phyloP scores from a whole-genome alignment of 2,113 vertebrate genomes.

The rat (Rattus norvegicus) region DNA sequence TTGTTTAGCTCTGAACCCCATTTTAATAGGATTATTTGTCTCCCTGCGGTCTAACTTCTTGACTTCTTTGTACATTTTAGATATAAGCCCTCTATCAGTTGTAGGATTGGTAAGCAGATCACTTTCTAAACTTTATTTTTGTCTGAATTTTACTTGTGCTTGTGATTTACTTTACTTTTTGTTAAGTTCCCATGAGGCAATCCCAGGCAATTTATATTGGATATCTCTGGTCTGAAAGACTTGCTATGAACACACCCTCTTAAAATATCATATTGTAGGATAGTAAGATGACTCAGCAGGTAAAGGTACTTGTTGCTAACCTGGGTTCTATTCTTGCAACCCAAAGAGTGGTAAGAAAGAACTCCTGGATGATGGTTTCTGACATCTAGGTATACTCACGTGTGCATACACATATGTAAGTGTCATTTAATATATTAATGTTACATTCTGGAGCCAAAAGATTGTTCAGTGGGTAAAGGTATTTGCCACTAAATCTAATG shows the following conservation, averaged over 20 bases:
- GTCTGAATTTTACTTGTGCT: slow-evolving; percentile 20
- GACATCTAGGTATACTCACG: not conserved
- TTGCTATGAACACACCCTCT: not conserved
- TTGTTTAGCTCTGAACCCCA: too few species aligned
- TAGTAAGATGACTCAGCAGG: too few species aligned
- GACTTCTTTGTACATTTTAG: too few species aligned
- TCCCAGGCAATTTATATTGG: not conserved
- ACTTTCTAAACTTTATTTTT: slow-evolving; percentile 15
- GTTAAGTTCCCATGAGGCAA: not conserved
- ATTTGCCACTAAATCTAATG: not conserved
- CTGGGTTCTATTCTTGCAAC: not conserved
- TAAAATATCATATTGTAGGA: not conserved
- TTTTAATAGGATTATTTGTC: too few species aligned
- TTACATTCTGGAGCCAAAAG: not conserved
- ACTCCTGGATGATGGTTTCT: not conserved
- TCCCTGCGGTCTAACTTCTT: too few species aligned
- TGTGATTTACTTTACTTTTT: slow-evolving; percentile 33
- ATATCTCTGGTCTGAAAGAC: not conserved
- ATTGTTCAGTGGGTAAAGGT: not conserved
- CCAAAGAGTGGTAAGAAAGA: not conserved
- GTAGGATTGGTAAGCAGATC: not conserved
- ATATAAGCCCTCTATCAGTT: too few species aligned
- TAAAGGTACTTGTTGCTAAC: not conserved
- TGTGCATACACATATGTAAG: not conserved
- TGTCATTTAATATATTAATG: not conserved